Evolutionary conservation across 2,797 vertebrate species (phyloP).

Genomic region (Peromyscus aztecus): DNA sequence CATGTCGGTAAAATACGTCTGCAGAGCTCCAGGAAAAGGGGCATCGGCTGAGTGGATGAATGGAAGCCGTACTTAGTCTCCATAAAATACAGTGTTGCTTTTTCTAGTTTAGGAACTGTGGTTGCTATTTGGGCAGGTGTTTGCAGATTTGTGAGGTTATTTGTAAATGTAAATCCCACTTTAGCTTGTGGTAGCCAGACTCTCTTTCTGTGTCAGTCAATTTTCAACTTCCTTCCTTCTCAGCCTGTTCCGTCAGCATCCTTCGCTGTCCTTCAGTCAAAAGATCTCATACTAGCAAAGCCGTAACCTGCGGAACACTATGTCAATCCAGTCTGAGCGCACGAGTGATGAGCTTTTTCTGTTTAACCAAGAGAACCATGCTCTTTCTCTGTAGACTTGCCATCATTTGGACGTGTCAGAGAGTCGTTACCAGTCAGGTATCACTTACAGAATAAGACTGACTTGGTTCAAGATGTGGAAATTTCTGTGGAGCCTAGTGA

Average conservation of each 20-base stretch:
- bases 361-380: background rate
- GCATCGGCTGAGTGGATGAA: background rate
- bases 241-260: background rate
- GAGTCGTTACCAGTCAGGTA: conserved; percentile 96
- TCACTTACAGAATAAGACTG: conserved; percentile 95
- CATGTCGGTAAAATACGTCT: background rate
- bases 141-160: background rate
- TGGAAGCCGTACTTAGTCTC: conserved; percentile 3
- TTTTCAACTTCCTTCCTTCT: background rate
- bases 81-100: background rate
- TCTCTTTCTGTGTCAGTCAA: background rate
- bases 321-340: background rate
- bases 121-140: background rate
- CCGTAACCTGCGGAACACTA: background rate
- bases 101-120: background rate
- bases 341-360: background rate
- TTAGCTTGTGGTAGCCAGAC: background rate
- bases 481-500: conserved; percentile 97
- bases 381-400: conserved; percentile 90
- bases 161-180: conserved; percentile 21
- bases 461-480: conserved; percentile 96
- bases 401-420: conserved; percentile 95
- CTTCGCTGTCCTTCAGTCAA: background rate
- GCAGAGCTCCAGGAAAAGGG: background rate
- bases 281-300: background rate